Conservation (phyloP, 2,888 invertebrate genomes). For the Hirtodrosophila duncani region DNA sequence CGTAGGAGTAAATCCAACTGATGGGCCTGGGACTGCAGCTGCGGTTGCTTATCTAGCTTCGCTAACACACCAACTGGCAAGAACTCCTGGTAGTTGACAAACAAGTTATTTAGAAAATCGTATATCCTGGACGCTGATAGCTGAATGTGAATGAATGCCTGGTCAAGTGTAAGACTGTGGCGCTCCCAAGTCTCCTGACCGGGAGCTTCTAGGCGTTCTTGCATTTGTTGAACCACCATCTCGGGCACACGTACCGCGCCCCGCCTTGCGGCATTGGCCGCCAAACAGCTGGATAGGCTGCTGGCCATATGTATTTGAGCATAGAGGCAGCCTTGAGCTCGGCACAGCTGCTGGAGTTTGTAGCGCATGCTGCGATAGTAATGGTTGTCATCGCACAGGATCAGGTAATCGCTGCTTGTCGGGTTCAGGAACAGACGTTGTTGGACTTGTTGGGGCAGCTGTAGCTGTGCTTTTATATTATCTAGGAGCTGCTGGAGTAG, state of each 20-base stretch:
- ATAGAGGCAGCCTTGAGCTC: conserved; percentile 43
- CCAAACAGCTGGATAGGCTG: conserved; percentile 33
- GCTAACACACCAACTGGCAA: too few relatives aligned
- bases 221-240: conserved; percentile 62
- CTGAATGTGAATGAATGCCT: not conserved
- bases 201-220: conserved; percentile 56
- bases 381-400: conserved; percentile 77
- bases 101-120: too few relatives aligned
- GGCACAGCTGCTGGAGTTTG: conserved; percentile 68
- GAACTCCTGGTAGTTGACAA: too few relatives aligned
- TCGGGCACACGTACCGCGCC: conserved; percentile 38
- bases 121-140: too few relatives aligned
- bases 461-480: conserved; percentile 35
- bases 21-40: conserved; percentile 42
- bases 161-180: conserved; percentile 38
- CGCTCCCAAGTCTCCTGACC: conserved; percentile 50
- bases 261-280: conserved; percentile 54
- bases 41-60: too few relatives aligned
- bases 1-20: conserved; percentile 67
- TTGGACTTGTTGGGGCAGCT: conserved; percentile 8
- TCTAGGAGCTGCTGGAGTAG: too few relatives aligned
- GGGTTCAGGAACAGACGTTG: not conserved
- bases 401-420: conserved; percentile 36
- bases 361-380: conserved; percentile 76
- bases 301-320: conserved; percentile 65